Base-by-base conservation (phyloP, 2,888 invertebrate genomes). In the Therioaphis trifolii region DNA sequence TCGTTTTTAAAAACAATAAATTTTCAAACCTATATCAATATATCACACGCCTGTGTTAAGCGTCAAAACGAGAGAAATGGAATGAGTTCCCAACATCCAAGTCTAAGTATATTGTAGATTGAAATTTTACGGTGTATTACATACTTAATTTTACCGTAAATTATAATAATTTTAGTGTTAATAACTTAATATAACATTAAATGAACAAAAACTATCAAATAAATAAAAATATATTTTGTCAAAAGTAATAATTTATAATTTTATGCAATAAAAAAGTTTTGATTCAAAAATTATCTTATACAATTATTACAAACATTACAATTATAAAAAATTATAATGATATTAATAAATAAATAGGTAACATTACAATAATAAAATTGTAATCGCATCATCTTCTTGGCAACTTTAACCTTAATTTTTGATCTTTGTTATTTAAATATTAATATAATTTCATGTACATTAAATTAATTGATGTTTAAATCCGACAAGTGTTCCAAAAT, bases 331-430 rank as follows among this genome's bases (percentile, higher is more conserved):
- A n/a, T 46, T 35, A 72, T 52, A 40, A 72, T 82, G 40, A 24
- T 63, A 49, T 61, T 35, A 72, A 82, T 63, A 82, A 82, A 82
- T 82, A 63, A 82, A 52, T 72, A 82, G 80, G 80, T 82, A 82
- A 82, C 80, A 72, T 52, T 74, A 52, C 11, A 24, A 52, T 77
- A 52, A 46, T 46, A n/a, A n/a, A n/a, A 35, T 35, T 78, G 24
- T 12, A 52, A 12, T 68, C 52, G 40, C 46, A n/a, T 55, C 15
- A 5, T 15, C 11, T 21, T 35, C 12, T 35, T 21, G 49, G 24
- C 14, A 11, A 27, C 1, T 55, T 27, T 7, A 52, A 66, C 3
- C 49, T 24, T 66, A 24, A 40, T 66, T 78, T 78, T 78, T 78
- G 68, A 78, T 78, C 24, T 18, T 52, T n/a, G n/a, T n/a, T n/a